phyloP scores from a whole-genome alignment of 2,113 vertebrate genomes.

The Psammodynastes pulverulentus region DNA sequence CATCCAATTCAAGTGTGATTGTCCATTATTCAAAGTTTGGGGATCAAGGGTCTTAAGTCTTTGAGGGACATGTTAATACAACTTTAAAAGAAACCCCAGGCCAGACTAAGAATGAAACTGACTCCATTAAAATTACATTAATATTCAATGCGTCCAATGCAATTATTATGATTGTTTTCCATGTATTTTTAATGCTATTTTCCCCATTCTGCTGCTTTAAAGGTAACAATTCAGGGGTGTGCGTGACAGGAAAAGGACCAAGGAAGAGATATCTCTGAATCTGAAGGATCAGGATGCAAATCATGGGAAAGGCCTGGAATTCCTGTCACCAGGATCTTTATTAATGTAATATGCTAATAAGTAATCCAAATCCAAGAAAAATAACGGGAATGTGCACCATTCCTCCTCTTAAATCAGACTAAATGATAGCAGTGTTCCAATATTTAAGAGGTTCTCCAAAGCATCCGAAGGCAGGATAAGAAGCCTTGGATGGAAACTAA shows the following conservation, averaged over 20 bases:
- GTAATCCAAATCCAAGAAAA: not conserved
- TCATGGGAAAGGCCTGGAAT: not conserved
- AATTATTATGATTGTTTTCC: not conserved
- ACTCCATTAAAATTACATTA: not conserved
- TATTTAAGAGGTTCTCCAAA: no score
- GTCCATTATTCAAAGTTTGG: not conserved
- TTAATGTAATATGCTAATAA: not conserved
- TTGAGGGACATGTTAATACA: not conserved
- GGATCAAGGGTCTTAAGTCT: not conserved
- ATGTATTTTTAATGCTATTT: not conserved
- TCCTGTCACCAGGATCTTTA: not conserved
- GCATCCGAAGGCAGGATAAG: no score
- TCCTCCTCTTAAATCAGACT: not conserved
- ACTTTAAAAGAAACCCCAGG: not conserved
- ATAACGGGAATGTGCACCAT: not conserved
- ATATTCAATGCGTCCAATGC: not conserved
- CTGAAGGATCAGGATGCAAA: not conserved
- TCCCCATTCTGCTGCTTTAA: not conserved
- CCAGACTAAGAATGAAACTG: not conserved
- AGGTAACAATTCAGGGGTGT: not conserved
- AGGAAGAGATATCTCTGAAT: not conserved
- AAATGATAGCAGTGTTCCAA: not conserved
- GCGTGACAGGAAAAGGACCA: not conserved
- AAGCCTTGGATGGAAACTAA: no score
- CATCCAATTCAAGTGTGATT: not conserved